Evolutionary conservation across 2,888 invertebrate genomes (phyloP), one percentile per base, ranked within the genome.

Genomic region (Epinotia nisella): DNA sequence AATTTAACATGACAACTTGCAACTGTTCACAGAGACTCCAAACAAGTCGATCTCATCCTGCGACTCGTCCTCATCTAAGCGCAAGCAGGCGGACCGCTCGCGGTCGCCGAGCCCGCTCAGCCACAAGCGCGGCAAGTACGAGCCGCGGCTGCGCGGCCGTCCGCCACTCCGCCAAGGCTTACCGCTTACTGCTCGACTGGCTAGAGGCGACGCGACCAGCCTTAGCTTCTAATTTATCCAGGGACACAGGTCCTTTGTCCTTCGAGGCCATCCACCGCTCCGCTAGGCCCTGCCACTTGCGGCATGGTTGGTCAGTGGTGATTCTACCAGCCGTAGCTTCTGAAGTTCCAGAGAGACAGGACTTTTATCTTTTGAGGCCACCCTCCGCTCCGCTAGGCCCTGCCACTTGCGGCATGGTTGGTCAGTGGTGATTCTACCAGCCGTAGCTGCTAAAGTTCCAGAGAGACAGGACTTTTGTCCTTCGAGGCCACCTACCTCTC

Each of bases 121-220:
- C 77, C 90, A 91, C 74, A 94, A 94, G 74, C 85, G 89, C 10
- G 87, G 90, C 24, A 93, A 90, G 65, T 93, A 87, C 75, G 87
- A 90, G 39, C 92, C 90, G 13, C 85, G 90, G 73, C 92, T 94
- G 68, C 78, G 84, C 39, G 92, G 92, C 0, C 82, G 94, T 71
- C 93, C 94, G 1, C 93, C 94, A 1, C 77, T 94, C 15, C 82
- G 87, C 24, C 82, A 86, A 2, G 81, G 80, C 67, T 45, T 61
- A 19, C 73, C 72, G 49, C 56, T 72, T 1, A 56, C 72, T 4
- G 72, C 72, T 7, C 49, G 68, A 11, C 68, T 72, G 3, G 68
- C 72, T 13, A 45, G 58, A 3, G 56, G 61, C 0, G 72, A 72
- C 17, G 11, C 62, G 9, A 72, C 72, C 45, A 72, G 72, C 56